Evolutionary conservation across 2,888 invertebrate species (phyloP), one percentile per base, ranked within the genome.

Genomic region (Agrilus cyanescens): DNA sequence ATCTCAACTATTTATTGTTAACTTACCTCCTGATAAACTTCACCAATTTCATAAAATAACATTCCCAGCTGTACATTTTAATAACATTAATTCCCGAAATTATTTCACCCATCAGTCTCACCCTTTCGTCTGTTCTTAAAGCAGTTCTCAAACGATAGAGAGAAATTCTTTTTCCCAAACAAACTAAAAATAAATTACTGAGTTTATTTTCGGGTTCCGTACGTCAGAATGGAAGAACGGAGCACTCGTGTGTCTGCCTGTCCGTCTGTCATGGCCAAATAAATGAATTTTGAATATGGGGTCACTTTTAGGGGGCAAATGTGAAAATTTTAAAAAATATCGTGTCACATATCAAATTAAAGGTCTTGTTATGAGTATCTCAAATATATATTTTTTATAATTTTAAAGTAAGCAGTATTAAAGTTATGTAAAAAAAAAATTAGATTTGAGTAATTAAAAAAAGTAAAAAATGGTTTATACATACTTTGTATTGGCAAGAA

Each of bases 51-150:
- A 82, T 80, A 58, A 91, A 90, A 0, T 88, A 84, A 52, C 77
- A 78, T 64, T 91, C 91, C 82, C 90, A 91, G 0, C 87, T 83
- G 63, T 89, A 90, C 88, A 90, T 89, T 69, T 91, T 91, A 57
- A 91, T 87, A 12, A 89, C 86, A 57, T 85, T 79, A 57, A 91
- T 89, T 0, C 87, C 89, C 8, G 77, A 76, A 31, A 90, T 77
- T 32, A 88, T 82, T 67, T 95, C 95, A 58, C 86, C 90, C 82
- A 94, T 94, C 38, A 93, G 71, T 5, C 89, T 76, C 7, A 95
- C 86, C 41, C 95, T 74, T 61, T 89, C 85, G 65, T 95, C 95
- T 0, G 93, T 93, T 46, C 85, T 74, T 12, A 82, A 66, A 0
- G 94, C 93, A 0, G 89, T 91, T 57, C 80, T 76, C 50, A 84